Percentiles rank a stretch among this genome's conserved stretches.
Evolutionary conservation across 1,140 invertebrate species (phyloP).

Genomic region (Colletes gigas): DNA sequence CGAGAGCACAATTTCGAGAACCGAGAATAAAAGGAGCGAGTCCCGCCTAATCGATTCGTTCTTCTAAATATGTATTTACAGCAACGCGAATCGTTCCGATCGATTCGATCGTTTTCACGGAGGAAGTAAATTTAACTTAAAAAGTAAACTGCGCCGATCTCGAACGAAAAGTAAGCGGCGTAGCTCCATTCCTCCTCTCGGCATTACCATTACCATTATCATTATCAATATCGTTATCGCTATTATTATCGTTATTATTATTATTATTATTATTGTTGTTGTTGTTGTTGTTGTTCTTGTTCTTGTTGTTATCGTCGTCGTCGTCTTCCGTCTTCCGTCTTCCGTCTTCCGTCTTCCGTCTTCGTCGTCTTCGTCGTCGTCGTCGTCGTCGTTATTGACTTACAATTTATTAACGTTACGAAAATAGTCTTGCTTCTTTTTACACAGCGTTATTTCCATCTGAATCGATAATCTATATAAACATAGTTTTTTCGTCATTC

Average conservation of each 20-base stretch:
- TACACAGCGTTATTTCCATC: slow-evolving; percentile 70
- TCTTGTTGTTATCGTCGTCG: background rate
- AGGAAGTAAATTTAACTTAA: slow-evolving; percentile 1
- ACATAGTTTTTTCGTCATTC: slow-evolving; percentile 35
- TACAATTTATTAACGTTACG: slow-evolving; percentile 78
- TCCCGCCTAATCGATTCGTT: background rate
- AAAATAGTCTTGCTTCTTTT: slow-evolving; percentile 77
- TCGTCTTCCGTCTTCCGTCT: too few species aligned
- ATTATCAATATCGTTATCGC: background rate
- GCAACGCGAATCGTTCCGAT: background rate
- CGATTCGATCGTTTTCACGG: background rate
- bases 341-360: too few species aligned
- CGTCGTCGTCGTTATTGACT: slow-evolving; percentile 75
- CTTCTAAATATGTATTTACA: background rate
- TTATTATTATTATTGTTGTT: background rate
- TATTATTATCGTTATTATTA: slow-evolving; percentile 2
- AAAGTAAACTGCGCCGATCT: background rate
- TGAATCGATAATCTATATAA: slow-evolving; percentile 66
- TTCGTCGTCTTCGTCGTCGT: background rate
- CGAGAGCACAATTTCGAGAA: background rate
- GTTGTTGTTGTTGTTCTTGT: background rate
- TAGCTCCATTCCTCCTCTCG: background rate
- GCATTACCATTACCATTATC: background rate
- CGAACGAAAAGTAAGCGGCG: background rate
- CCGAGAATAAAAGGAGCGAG: background rate